A percentile compares a stretch with the other conserved stretches of the same genome.
These are phyloP conservation scores for Burhinus bistriatus DNA, from an alignment of 2,113 vertebrate genomes.

Conservation along the genomic window DNA sequence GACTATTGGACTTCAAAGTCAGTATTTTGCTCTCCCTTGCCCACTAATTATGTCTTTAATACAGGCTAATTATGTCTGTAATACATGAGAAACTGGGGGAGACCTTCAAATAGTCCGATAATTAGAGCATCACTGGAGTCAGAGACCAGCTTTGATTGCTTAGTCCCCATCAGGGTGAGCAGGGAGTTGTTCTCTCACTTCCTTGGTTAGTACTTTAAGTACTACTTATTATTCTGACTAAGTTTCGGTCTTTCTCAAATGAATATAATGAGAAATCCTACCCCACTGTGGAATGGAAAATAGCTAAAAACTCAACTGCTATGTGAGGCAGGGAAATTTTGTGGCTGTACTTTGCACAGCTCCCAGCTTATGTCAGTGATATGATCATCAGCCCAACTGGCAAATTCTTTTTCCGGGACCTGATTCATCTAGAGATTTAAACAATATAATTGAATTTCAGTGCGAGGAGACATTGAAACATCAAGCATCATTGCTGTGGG, in stretches of 20 bases:
- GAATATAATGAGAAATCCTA: neutral
- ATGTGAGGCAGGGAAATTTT: neutral
- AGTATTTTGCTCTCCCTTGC: neutral
- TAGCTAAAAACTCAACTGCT: neutral
- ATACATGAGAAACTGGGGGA: neutral
- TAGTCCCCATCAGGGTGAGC: neutral
- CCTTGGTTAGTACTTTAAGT: neutral
- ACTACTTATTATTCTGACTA: constrained; percentile 10
- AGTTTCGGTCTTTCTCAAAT: neutral
- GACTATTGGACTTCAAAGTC: neutral
- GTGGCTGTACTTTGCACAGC: neutral
- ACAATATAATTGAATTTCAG: constrained; percentile 25
- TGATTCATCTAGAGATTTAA: neutral
- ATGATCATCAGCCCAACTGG: neutral
- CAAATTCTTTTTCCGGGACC: neutral
- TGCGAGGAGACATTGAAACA: neutral
- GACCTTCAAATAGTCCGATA: neutral
- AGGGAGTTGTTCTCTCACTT: constrained; percentile 12
- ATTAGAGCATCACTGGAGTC: neutral
- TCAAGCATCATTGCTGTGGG: neutral
- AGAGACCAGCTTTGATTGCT: neutral
- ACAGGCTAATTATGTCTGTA: neutral
- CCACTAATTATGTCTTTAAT: neutral
- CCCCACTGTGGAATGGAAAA: neutral
- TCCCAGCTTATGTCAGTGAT: neutral